These are phyloP conservation scores for Drosophila pseudoananassae DNA, from an alignment of 1,140 invertebrate genomes.

Conservation along the genomic window DNA sequence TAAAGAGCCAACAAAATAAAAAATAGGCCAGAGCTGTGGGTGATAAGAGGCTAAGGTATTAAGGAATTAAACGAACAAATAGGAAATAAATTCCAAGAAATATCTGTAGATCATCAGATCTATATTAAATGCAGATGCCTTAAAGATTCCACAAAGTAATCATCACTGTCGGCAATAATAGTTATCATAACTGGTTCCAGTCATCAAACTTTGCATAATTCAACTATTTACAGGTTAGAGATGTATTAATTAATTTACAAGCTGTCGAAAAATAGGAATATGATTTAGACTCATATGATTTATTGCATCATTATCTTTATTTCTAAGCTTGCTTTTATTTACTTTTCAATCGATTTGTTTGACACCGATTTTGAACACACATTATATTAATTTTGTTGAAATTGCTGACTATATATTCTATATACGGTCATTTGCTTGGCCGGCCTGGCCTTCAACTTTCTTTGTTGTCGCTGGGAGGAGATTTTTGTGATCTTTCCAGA, in stretches of 20 bases:
- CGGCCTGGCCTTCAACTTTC: constrained; percentile 80
- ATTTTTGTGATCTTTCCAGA: constrained; percentile 42
- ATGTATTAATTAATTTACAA: constrained; percentile 31
- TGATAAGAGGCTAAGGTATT: constrained; percentile 16
- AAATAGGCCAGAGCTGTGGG: constrained; percentile 26
- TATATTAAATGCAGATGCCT: no score
- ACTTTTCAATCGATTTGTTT: constrained; percentile 43
- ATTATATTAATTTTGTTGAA: constrained; percentile 25
- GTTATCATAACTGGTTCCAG: constrained; percentile 38
- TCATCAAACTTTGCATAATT: constrained; percentile 4
- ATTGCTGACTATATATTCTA: constrained; percentile 58
- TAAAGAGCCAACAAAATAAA: constrained; percentile 41
- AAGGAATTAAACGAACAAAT: neutral
- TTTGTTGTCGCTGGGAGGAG: constrained; percentile 58
- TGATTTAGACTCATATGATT: no score
- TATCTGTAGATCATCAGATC: no score
- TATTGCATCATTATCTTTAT: constrained; percentile 41
- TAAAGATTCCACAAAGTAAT: neutral
- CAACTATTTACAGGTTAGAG: constrained; percentile 22
- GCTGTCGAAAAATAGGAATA: constrained; percentile 29
- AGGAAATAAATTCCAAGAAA: neutral
- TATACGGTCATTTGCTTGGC: constrained; percentile 73
- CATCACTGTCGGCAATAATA: neutral
- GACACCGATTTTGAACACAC: constrained; percentile 40
- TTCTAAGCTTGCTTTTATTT: constrained; percentile 11